Base-by-base conservation (phyloP, 2,113 vertebrate species). In the Hirundichthys speculiger region DNA sequence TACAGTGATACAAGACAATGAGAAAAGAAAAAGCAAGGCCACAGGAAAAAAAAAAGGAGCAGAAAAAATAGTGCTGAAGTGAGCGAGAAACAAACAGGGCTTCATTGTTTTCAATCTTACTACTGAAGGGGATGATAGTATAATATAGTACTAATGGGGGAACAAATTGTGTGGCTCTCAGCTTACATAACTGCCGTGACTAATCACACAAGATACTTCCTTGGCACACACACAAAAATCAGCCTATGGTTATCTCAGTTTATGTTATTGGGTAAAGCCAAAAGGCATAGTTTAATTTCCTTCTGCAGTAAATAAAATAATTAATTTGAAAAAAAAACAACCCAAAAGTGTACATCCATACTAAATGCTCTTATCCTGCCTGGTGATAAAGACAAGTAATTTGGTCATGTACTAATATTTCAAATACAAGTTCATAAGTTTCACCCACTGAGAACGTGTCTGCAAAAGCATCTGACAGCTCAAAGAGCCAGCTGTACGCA, bases 171-270 rank as follows among this genome's bases (percentile, higher is more conserved):
- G 72, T 72, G 65, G 68, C 64, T 73, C 79, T 86, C 70, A 52
- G 69, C 77, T 90, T 86, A 86, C 82, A 88, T 82, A 88, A 90
- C 87, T 65, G 69, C 42, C 39, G 71, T 88, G 86, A 89, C 78
- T 85, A 88, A 89, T 89, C 76, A 72, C 55, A 82, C 71, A 77
- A 63, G 57, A 79, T 83, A 75, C 69, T 86, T 85, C 73, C 77
- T 74, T 84, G 57, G 82, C 59, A 82, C 67, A 60, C 46, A 61
- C 55, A 63, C 56, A 39, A 48, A 19, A 48, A 59, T 53, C 53
- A 54, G 51, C 21, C 21, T 43, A 22, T 5, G 16, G 21, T 42
- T 57, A 50, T 50, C 15, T 50, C n/a, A 18, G 12, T 3, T 39
- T 48, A 64, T 20, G 16, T 30, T 34, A 49, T 19, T 27, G 10